phyloP scores from a whole-genome alignment of 2,888 invertebrate genomes.

The Leptinotarsa peninsularis region DNA sequence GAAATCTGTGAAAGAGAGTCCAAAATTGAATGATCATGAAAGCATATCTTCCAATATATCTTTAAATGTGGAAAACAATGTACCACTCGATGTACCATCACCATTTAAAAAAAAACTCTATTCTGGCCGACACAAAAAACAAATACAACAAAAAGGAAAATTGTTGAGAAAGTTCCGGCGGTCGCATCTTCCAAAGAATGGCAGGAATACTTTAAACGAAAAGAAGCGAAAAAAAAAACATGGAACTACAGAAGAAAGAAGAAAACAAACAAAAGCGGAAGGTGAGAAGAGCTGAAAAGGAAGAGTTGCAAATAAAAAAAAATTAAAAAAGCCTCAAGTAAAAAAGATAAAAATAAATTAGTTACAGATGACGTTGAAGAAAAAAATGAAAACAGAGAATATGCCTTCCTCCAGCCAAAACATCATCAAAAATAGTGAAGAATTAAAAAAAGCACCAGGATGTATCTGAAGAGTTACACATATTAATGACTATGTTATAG shows the following conservation, averaged over 20 bases:
- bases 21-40: constrained; percentile 29
- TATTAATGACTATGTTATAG: constrained; percentile 36
- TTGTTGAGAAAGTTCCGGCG: constrained; percentile 19
- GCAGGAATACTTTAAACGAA: constrained; percentile 32
- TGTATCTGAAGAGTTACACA: constrained; percentile 23
- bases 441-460: constrained; percentile 8
- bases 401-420: constrained; percentile 9
- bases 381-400: constrained; percentile 14
- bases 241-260: constrained; percentile 1
- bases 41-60: constrained; percentile 26
- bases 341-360: constrained; percentile 17
- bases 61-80: constrained; percentile 22
- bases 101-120: constrained; percentile 33
- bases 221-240: constrained; percentile 18
- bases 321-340: constrained; percentile 17
- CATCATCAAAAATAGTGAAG: constrained; percentile 25
- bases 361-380: constrained; percentile 13
- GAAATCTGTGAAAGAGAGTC: constrained; percentile 29
- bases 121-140: constrained; percentile 33
- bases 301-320: not conserved
- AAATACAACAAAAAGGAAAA: constrained; percentile 26
- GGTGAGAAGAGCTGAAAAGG: not conserved
- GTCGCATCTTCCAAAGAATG: constrained; percentile 34
- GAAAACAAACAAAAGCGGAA: constrained; percentile 10
- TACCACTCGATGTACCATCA: constrained; percentile 31